phyloP scores from a whole-genome alignment of 2,113 vertebrate species.

The Nibea coibor region DNA sequence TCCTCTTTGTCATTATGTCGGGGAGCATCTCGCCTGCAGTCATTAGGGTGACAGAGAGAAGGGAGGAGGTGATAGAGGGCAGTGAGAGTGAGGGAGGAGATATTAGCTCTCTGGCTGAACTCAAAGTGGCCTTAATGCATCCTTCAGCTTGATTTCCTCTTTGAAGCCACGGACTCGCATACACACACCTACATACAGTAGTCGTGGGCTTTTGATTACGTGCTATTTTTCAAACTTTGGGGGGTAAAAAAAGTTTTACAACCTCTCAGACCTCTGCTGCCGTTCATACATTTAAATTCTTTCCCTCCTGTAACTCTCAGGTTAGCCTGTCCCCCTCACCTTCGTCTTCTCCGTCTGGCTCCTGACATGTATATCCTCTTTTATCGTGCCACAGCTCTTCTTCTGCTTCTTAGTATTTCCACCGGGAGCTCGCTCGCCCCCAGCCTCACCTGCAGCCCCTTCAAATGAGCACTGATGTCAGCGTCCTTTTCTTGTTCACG shows the following conservation, averaged over 20 bases:
- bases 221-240: not conserved
- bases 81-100: slow-evolving; percentile 1
- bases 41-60: slow-evolving; percentile 21
- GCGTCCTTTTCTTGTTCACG: not conserved
- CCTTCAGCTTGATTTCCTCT: slow-evolving; percentile 15
- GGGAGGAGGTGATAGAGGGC: slow-evolving; percentile 34
- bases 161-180: not conserved
- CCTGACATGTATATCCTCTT: slow-evolving; percentile 16
- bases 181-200: not conserved
- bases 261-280: not conserved
- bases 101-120: slow-evolving; percentile 33
- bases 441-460: not conserved
- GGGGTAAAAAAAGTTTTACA: not conserved
- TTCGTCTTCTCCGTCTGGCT: slow-evolving; percentile 11
- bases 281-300: not conserved
- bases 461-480: not conserved
- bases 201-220: not conserved
- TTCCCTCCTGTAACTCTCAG: not conserved
- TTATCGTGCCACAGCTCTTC: not conserved
- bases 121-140: slow-evolving; percentile 18
- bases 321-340: not conserved
- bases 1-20: slow-evolving; percentile 39
- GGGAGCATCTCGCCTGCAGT: slow-evolving; percentile 9
- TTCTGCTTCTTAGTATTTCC: not conserved
- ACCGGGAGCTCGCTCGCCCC: too few species aligned